phyloP scores from a whole-genome alignment of 2,888 invertebrate species.

The Mycalesis mineus region DNA sequence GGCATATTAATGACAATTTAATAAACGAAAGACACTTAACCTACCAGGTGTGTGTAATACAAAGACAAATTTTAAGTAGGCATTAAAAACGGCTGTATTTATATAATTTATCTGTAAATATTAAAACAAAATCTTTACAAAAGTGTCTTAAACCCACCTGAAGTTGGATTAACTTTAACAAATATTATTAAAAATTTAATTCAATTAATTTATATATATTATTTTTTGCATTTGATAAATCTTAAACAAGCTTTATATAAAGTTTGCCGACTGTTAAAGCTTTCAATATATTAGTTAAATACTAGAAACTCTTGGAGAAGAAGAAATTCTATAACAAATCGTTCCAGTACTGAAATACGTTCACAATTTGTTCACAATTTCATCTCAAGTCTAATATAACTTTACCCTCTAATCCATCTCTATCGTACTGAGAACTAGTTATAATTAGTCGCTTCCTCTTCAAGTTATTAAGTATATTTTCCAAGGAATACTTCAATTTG shows the following conservation, averaged over 20 bases:
- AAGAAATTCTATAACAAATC: not conserved
- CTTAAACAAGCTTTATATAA: not conserved
- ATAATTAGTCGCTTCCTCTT: constrained; percentile 1
- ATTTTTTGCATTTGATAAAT: not conserved
- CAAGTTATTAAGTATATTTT: not conserved
- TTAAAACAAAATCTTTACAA: no score
- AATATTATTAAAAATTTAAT: no score
- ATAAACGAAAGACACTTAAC: no score
- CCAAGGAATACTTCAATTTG: not conserved
- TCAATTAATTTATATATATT: no score
- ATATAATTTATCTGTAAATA: no score
- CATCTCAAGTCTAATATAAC: not conserved
- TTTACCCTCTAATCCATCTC: constrained; percentile 5
- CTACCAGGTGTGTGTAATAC: no score
- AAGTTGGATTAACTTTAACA: no score
- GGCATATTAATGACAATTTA: no score
- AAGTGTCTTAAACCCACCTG: no score
- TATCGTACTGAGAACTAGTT: constrained; percentile 1
- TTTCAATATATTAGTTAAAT: not conserved
- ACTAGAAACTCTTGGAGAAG: not conserved
- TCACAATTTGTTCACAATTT: constrained; percentile 2
- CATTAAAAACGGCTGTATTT: no score
- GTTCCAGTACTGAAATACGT: not conserved
- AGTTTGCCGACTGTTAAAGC: not conserved
- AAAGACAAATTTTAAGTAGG: no score